phyloP scores from a whole-genome alignment of 1,140 invertebrate genomes.

The Drosophila truncata region DNA sequence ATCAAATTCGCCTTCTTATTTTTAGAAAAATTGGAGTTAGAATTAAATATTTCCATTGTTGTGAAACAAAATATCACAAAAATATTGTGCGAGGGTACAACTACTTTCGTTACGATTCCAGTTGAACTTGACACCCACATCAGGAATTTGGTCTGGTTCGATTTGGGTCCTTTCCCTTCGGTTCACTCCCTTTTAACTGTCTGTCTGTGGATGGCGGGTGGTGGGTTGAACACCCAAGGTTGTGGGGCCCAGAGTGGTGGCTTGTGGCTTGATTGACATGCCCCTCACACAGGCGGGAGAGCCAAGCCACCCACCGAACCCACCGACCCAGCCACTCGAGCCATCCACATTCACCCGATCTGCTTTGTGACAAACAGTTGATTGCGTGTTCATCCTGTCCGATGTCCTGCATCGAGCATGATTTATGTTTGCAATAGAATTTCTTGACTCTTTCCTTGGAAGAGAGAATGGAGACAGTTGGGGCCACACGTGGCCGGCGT shows the following conservation, averaged over 20 bases:
- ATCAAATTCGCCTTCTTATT: no score
- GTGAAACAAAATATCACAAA: no score
- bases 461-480: background rate
- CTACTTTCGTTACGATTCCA: background rate
- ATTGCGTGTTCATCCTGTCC: slow-evolving; percentile 69
- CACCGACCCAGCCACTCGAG: slow-evolving; percentile 27
- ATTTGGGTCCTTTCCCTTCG: slow-evolving; percentile 13
- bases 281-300: slow-evolving; percentile 25
- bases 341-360: slow-evolving; percentile 19
- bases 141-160: slow-evolving; percentile 14
- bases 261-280: slow-evolving; percentile 65
- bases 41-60: no score
- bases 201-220: slow-evolving; percentile 6
- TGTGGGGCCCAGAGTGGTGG: slow-evolving; percentile 41
- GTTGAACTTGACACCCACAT: slow-evolving; percentile 20
- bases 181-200: slow-evolving; percentile 11
- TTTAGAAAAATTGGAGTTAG: no score
- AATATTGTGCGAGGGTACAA: background rate
- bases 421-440: slow-evolving; percentile 80
- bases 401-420: slow-evolving; percentile 52
- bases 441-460: slow-evolving; percentile 69
- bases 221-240: slow-evolving; percentile 28
- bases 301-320: background rate
- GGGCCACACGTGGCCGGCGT: slow-evolving; percentile 56
- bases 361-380: slow-evolving; percentile 75